phyloP scores from a whole-genome alignment of 1,140 invertebrate genomes.

The Drosophila simulans region DNA sequence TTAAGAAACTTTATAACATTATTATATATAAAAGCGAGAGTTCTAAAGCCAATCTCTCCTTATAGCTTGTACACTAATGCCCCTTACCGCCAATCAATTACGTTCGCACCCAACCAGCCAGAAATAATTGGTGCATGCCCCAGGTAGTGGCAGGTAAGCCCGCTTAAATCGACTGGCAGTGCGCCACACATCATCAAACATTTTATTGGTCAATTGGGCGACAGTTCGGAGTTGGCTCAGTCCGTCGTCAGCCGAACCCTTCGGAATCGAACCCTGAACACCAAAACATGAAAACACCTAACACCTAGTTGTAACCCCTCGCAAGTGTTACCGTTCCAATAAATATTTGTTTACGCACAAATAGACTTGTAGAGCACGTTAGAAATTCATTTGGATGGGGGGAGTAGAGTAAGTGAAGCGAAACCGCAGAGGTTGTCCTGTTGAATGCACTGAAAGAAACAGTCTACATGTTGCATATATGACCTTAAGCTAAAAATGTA shows the following conservation, averaged over 20 bases:
- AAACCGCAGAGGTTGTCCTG: conserved; percentile 29
- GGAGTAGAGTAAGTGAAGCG: conserved; percentile 57
- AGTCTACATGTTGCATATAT: not conserved
- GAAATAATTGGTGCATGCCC: conserved; percentile 58
- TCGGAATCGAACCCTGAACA: not conserved
- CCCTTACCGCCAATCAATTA: conserved; percentile 5
- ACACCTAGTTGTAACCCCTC: conserved; percentile 24
- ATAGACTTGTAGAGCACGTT: conserved; percentile 76
- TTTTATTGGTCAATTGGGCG: conserved; percentile 79
- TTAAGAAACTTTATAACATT: not conserved
- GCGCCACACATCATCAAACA: conserved; percentile 65
- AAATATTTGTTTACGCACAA: conserved; percentile 81
- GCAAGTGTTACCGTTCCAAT: conserved; percentile 81
- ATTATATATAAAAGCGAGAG: not conserved
- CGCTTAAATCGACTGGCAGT: conserved; percentile 9
- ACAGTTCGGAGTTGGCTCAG: conserved; percentile 37
- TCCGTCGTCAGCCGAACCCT: not conserved
- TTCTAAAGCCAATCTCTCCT: not conserved
- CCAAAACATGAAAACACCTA: not conserved
- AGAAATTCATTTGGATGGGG: conserved; percentile 46
- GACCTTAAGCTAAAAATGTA: no score
- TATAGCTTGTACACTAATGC: no score
- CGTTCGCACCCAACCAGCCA: conserved; percentile 38
- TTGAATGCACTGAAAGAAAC: conserved; percentile 3
- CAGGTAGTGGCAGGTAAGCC: conserved; percentile 22